Base-by-base conservation (phyloP, 2,113 vertebrate species). In the Danionella cerebrum region DNA sequence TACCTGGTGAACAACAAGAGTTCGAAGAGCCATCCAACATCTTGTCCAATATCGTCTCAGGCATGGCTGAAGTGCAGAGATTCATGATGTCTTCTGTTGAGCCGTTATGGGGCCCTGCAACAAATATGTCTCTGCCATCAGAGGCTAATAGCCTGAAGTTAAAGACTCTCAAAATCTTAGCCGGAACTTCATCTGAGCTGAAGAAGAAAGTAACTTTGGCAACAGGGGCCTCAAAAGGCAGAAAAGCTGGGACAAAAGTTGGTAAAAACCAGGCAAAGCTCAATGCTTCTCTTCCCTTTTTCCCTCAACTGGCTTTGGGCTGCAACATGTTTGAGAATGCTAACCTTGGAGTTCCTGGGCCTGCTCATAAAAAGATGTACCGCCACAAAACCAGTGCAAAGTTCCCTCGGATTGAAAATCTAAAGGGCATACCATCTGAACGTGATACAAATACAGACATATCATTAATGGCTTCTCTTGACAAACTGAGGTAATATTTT, bases 401-500 rank as follows among this genome's bases (percentile, higher is more conserved):
- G 86, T 91, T 93, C 19, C 89, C 95, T 80, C 86, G 94, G 82
- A 94, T 98, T 85, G 96, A 98, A 83, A 97, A 94, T 82, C 88
- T 91, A 89, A 98, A 98, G 89, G 92, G 91, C 75, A 97, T 96
- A 84, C 87, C 88, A 78, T 82, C 87, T 76, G 95, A 98, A 79
- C 89, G 92, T 48, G 93, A 98, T 73, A 91, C 92, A 85, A 89
- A 90, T 88, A 98, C 97, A 90, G 93, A 96, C 87, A 88, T 94
- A 80, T 86, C 91, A 82, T 91, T 93, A 90, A 94, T 93, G 90
- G 90, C 91, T 89, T 92, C 95, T 90, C 96, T 94, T 90, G 95
- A 98, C 87, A 98, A 97, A 93, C 94, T 95, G 93, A 98, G 96
- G 96, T 98, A 98, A 98, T 97, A 91, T 91, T 93, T 90, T 90